Evolutionary conservation across 2,113 vertebrate species (phyloP).

Genomic region (Rhodinocichla rosea): DNA sequence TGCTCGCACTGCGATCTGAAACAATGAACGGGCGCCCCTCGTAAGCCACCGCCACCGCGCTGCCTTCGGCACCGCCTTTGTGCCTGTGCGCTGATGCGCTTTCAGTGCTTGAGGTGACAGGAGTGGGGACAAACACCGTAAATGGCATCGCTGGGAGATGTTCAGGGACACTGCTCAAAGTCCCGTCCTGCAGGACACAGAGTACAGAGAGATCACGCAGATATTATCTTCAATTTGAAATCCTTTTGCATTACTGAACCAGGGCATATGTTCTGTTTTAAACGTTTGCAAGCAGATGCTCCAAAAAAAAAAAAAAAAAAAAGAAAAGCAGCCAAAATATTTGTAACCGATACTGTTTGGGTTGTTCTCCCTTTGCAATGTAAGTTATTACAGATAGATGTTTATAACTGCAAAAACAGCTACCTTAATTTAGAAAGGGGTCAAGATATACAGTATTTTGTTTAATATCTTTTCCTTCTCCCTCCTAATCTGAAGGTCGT

Average conservation of each 20-base stretch:
- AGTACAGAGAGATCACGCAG: accelerated
- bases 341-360: neutral
- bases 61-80: accelerated
- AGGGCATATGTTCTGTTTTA: neutral
- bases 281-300: neutral
- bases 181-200: neutral
- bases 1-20: accelerated
- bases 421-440: neutral
- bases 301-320: neutral
- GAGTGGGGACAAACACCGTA: neutral
- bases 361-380: neutral
- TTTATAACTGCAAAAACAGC: neutral
- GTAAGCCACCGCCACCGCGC: accelerated
- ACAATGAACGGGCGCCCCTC: accelerated
- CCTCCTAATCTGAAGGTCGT: neutral
- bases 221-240: neutral
- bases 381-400: neutral
- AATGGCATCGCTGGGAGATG: accelerated
- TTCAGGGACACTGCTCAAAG: neutral
- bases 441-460: neutral
- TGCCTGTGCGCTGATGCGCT: accelerated
- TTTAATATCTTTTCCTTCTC: neutral
- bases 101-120: accelerated
- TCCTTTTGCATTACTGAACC: neutral
- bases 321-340: neutral